Evolutionary conservation across 2,797 vertebrate genomes (phyloP).

Genomic region (Ispidina lecontei): DNA sequence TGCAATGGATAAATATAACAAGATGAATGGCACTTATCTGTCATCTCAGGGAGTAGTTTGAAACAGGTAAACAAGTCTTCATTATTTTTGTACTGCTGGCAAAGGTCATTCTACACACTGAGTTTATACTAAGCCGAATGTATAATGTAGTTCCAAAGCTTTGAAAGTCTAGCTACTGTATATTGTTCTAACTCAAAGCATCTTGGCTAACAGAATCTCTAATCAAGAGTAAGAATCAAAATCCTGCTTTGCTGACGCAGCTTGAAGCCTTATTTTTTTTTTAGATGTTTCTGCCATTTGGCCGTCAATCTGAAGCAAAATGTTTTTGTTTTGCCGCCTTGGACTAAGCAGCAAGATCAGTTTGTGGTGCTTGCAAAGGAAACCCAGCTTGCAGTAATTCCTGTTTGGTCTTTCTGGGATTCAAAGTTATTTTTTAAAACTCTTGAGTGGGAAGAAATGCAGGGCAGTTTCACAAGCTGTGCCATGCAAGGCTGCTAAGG

Average conservation of each 20-base stretch:
- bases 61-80: conserved; percentile 43
- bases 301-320: conserved; percentile 34
- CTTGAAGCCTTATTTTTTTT: conserved; percentile 44
- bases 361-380: conserved; percentile 61
- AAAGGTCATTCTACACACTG: conserved; percentile 25
- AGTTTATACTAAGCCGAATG: conserved; percentile 42
- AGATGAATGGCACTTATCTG: neutral
- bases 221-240: conserved; percentile 70
- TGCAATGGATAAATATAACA: neutral
- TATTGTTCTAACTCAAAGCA: conserved; percentile 79
- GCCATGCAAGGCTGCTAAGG: conserved; percentile 59
- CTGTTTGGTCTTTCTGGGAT: conserved; percentile 78
- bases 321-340: conserved; percentile 42
- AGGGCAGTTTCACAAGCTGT: conserved; percentile 32
- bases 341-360: conserved; percentile 43
- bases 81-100: conserved; percentile 40
- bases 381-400: conserved; percentile 72
- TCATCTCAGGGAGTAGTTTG: conserved; percentile 12
- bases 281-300: conserved; percentile 60
- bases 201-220: conserved; percentile 66
- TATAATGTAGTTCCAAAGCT: conserved; percentile 80
- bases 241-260: conserved; percentile 43
- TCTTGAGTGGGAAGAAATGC: conserved; percentile 55
- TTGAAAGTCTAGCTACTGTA: conserved; percentile 74
- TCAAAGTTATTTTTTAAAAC: conserved; percentile 61